Conservation (phyloP, 2,888 invertebrate genomes). For the Tromatobia lineatoria region DNA sequence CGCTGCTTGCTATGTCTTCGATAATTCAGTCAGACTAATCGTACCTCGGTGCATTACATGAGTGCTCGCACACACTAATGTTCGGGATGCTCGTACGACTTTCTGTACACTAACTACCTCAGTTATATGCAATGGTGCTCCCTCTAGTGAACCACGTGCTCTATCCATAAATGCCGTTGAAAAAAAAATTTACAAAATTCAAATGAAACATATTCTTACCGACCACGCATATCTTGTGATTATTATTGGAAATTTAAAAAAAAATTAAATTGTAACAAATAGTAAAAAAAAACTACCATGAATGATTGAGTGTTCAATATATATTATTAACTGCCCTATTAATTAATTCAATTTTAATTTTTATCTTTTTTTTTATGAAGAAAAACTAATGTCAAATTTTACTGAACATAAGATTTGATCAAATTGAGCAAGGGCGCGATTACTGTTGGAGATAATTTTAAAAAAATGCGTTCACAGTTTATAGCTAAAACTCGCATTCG, state of each 20-base stretch:
- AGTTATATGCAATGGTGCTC: not conserved
- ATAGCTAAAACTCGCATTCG: too few species aligned
- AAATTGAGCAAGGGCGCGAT: too few species aligned
- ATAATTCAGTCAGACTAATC: conserved; percentile 74
- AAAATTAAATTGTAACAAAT: not conserved
- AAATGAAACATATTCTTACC: not conserved
- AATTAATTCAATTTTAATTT: too few species aligned
- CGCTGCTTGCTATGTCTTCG: conserved; percentile 66
- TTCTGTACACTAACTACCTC: conserved; percentile 25
- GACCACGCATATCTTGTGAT: not conserved
- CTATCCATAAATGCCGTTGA: not conserved
- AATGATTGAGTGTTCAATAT: too few species aligned
- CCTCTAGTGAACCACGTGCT: not conserved
- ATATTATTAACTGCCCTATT: too few species aligned
- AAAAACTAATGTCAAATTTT: too few species aligned
- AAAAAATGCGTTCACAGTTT: too few species aligned
- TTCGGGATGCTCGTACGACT: conserved; percentile 20
- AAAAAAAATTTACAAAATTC: not conserved
- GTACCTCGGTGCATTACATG: conserved; percentile 66
- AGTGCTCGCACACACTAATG: conserved; percentile 50
- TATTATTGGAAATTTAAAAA: not conserved
- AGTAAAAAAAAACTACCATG: too few species aligned
- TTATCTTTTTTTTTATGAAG: too few species aligned
- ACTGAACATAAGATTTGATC: too few species aligned
- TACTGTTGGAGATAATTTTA: too few species aligned